Conservation (phyloP, 2,113 vertebrate genomes). For the Cheilinus undulatus region DNA sequence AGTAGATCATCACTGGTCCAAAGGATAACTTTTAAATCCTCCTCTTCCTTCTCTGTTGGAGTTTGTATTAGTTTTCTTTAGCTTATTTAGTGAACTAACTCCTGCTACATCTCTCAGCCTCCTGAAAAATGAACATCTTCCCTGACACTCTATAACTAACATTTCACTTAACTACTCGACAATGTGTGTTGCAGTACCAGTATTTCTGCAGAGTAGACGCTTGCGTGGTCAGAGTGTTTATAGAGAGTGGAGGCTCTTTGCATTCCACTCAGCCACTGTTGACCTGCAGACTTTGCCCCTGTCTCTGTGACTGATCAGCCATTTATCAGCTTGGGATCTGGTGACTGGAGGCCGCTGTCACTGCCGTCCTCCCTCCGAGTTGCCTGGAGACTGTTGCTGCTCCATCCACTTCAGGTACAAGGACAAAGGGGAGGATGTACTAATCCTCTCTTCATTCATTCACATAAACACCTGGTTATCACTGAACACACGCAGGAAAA, state of each 20-base stretch:
- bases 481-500: neutral
- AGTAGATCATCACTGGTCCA: too few species aligned
- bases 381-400: constrained; percentile 66
- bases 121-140: too few species aligned
- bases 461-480: too few species aligned
- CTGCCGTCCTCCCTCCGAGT: constrained; percentile 58
- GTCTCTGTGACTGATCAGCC: constrained; percentile 70
- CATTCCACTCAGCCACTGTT: constrained; percentile 72
- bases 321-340: constrained; percentile 75
- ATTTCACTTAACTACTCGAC: neutral
- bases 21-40: too few species aligned
- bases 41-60: too few species aligned
- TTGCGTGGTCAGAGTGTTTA: neutral
- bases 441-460: constrained; percentile 44
- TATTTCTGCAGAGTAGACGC: constrained; percentile 13
- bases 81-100: too few species aligned
- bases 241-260: constrained; percentile 55
- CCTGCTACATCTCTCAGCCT: too few species aligned
- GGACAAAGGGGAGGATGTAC: constrained; percentile 51
- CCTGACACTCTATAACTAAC: neutral
- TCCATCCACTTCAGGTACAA: constrained; percentile 54
- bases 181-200: neutral
- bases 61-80: too few species aligned
- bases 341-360: constrained; percentile 62
- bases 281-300: constrained; percentile 70